phyloP scores from a whole-genome alignment of 2,797 vertebrate species.

The Zalophus californianus region DNA sequence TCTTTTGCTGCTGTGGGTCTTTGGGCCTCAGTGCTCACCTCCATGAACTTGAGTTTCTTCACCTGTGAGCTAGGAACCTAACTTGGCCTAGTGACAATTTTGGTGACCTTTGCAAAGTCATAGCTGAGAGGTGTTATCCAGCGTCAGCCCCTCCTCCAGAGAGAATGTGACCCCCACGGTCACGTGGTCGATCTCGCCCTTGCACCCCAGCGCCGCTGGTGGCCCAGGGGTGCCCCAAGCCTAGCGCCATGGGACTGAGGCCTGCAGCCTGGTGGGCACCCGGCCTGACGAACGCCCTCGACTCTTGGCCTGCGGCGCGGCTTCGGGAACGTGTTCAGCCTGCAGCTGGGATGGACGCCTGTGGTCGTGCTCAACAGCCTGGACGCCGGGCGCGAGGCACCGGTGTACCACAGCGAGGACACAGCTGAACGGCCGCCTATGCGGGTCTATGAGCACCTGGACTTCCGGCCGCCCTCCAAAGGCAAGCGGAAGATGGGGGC shows the following conservation, averaged over 20 bases:
- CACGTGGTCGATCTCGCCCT: rapidly evolving
- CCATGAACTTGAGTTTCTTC: neutral
- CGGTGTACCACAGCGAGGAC: slow-evolving; percentile 82
- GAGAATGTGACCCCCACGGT: too few relatives aligned
- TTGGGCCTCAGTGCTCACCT: neutral
- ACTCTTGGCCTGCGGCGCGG: slow-evolving; percentile 34
- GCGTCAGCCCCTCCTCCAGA: neutral
- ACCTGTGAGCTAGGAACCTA: neutral
- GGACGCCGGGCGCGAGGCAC: slow-evolving; percentile 82
- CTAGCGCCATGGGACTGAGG: rapidly evolving
- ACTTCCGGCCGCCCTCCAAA: slow-evolving; percentile 56
- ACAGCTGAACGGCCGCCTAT: slow-evolving; percentile 81
- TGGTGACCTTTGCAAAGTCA: neutral
- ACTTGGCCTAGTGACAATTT: rapidly evolving
- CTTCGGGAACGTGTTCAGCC: slow-evolving; percentile 85
- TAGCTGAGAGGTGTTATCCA: too few relatives aligned
- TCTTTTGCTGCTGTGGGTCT: neutral
- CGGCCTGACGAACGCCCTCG: rapidly evolving
- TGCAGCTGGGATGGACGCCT: slow-evolving; percentile 84
- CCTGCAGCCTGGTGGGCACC: rapidly evolving
- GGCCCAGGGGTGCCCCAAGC: rapidly evolving
- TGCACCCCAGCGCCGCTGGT: rapidly evolving
- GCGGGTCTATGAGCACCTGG: neutral
- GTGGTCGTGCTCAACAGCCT: slow-evolving; percentile 85
- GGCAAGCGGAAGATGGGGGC: slow-evolving; percentile 71